A percentile compares a stretch with the other conserved stretches of the same genome.
phyloP scores from a whole-genome alignment of 2,797 vertebrate species.

The Smutsia temminckii region DNA sequence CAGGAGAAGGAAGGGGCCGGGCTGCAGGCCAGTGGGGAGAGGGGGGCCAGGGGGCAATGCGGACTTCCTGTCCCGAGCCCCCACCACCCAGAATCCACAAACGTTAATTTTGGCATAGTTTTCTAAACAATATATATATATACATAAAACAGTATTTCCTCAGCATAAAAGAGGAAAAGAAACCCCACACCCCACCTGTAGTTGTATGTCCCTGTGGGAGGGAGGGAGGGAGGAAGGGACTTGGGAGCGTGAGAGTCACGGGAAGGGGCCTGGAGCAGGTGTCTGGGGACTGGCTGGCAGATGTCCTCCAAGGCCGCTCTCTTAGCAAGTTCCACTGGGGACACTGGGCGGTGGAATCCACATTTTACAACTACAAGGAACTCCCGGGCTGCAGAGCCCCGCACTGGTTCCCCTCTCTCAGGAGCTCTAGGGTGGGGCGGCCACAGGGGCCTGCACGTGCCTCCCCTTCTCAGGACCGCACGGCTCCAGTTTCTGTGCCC shows the following conservation, averaged over 20 bases:
- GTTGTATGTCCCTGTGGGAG: not conserved
- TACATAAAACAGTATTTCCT: not conserved
- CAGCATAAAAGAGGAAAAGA: not conserved
- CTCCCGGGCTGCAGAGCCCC: not conserved
- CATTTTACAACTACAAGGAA: not conserved
- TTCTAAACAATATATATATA: not conserved
- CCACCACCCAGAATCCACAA: not conserved
- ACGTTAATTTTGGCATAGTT: not conserved
- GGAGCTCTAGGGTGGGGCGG: not conserved
- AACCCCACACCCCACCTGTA: not conserved
- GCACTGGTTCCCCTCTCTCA: accelerated
- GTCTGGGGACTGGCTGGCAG: not conserved
- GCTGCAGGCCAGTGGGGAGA: not conserved
- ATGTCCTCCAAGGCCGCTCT: not conserved
- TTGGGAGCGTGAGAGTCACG: not conserved
- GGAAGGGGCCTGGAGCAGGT: not conserved
- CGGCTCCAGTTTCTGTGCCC: no score
- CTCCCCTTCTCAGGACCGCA: not conserved
- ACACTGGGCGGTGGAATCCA: not conserved
- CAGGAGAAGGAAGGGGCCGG: not conserved
- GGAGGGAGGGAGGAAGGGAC: not conserved
- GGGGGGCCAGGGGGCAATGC: accelerated
- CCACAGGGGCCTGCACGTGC: not conserved
- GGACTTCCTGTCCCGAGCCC: not conserved
- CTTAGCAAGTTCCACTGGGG: not conserved